Evolutionary conservation across 2,797 vertebrate species (phyloP), one percentile per base, ranked within the genome.

Genomic region (Crenuchus spilurus): DNA sequence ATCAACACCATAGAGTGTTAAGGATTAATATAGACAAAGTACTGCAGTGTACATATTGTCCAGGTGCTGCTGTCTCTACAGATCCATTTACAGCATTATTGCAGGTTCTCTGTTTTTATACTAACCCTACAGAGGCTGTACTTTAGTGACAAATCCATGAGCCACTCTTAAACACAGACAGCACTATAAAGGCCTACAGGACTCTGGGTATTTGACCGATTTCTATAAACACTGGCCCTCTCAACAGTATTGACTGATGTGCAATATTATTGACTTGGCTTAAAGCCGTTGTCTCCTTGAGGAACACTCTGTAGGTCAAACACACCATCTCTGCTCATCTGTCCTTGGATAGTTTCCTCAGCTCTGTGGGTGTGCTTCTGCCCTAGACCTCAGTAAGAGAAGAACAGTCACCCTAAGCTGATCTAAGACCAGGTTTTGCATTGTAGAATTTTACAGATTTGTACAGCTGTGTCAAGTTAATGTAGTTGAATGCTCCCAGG

Each of bases 211-310:
- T 46, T 28, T 37, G 49, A 65, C 6, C 49, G 31, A n/a, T 46
- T 24, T 54, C 6, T 73, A 54, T 64, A 64, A 73, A 33, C 22
- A 2, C 48, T 64, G 60, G 35, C 71, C 63, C 24, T 24, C 37
- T 24, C 24, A 31, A 20, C 70, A 54, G 10, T 65, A 73, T 55
- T 73, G 70, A 73, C 70, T 44, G 55, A 65, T 22, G 39, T 60
- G 64, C 33, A 51, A 24, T 51, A 41, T 13, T 65, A 73, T 73
- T 57, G 51, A 73, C 28, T 65, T 60, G 46, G 31, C 24, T 73
- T 65, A 65, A 64, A 46, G 4, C 37, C 14, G 14, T 54, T 44
- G 61, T 57, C 71, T 57, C 51, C 49, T 46, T 65, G 37, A 68
- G 35, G 18, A 35, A 52, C 63, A n/a, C 33, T 2, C 64, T 52